Conservation (phyloP, 1,140 invertebrate species). For the Magallana ariakensis region DNA sequence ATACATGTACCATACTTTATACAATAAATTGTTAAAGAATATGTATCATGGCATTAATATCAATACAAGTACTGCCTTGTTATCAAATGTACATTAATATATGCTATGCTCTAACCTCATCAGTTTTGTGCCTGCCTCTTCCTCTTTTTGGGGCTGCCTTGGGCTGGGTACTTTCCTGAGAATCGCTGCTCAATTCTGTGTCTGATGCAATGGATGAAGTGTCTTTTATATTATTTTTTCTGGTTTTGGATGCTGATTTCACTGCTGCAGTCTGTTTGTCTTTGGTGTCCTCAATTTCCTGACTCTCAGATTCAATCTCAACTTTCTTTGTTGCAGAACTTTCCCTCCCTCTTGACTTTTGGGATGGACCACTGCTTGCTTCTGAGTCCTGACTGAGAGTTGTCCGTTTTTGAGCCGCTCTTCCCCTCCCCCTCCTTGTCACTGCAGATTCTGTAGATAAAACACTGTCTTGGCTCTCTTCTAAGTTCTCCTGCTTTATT, state of each 20-base stretch:
- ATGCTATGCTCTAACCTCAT: conserved; percentile 41
- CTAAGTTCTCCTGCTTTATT: neutral
- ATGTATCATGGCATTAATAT: no score
- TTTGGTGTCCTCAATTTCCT: neutral
- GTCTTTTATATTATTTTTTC: neutral
- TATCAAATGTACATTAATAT: no score
- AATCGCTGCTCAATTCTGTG: conserved; percentile 4
- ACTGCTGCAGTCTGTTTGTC: neutral
- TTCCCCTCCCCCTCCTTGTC: neutral
- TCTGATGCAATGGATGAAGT: neutral
- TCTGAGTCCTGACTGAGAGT: neutral
- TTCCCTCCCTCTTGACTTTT: neutral
- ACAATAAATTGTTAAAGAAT: no score
- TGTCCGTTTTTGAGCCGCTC: neutral
- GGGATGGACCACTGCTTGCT: neutral
- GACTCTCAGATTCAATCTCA: conserved; percentile 28
- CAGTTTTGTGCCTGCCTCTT: conserved; percentile 11
- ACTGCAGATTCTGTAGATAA: neutral
- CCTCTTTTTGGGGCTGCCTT: neutral
- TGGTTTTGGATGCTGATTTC: neutral
- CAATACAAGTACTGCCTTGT: no score
- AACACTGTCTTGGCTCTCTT: neutral
- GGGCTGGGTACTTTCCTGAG: conserved; percentile 1
- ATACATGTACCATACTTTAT: no score
- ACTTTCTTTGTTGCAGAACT: neutral